Conservation (phyloP, 2,888 invertebrate genomes). For the Urechis unicinctus region DNA sequence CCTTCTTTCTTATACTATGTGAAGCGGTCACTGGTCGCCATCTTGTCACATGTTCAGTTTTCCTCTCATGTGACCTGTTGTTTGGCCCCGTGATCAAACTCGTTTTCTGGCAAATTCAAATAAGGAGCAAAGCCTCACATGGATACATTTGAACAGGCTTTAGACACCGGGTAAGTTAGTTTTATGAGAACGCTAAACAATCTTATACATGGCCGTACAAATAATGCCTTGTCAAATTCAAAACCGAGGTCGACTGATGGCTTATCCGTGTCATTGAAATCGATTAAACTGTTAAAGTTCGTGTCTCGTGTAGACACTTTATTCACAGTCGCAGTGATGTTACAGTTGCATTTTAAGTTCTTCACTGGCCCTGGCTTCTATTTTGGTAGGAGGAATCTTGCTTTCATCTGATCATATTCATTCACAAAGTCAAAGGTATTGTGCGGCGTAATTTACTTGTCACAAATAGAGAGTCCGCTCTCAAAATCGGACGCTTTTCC, state of each 20-base stretch:
- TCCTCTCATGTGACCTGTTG: slow-evolving; percentile 52
- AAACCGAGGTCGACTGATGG: background rate
- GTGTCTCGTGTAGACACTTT: too few relatives aligned
- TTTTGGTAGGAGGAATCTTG: too few relatives aligned
- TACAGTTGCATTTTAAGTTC: too few relatives aligned
- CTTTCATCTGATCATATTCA: too few relatives aligned
- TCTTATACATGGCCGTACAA: background rate
- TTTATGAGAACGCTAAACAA: background rate
- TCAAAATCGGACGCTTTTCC: too few relatives aligned
- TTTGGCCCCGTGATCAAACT: slow-evolving; percentile 54
- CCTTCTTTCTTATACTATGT: slow-evolving; percentile 3
- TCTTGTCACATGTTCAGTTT: slow-evolving; percentile 50
- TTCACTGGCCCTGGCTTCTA: too few relatives aligned
- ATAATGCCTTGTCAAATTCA: background rate
- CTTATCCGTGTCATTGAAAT: too few relatives aligned
- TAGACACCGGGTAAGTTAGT: slow-evolving; percentile 45
- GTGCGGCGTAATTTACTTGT: too few relatives aligned
- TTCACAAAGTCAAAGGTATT: too few relatives aligned
- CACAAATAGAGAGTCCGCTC: too few relatives aligned
- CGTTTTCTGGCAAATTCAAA: slow-evolving; percentile 50
- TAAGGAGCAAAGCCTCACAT: slow-evolving; percentile 37
- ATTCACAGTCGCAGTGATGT: too few relatives aligned
- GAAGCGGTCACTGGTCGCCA: slow-evolving; percentile 21
- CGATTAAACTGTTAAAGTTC: too few relatives aligned
- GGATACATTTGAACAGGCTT: slow-evolving; percentile 50